Evolutionary conservation across 2,113 vertebrate genomes (phyloP), one percentile per base, ranked within the genome.

Genomic region (Pygoscelis antarcticus): DNA sequence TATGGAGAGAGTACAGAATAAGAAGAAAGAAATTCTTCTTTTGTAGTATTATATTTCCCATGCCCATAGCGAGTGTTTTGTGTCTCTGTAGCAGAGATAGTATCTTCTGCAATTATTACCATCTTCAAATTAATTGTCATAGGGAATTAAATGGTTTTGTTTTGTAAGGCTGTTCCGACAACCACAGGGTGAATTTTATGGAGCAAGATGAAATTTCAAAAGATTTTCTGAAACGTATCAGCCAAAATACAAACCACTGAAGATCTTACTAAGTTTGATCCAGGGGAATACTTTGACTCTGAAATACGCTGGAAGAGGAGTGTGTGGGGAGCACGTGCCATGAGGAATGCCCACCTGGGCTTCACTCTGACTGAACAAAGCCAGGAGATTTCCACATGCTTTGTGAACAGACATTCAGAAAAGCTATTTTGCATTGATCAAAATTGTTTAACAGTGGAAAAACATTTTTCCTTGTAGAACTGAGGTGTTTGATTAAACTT

Each of bases 231-330:
- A 82, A 85, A 18, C 16, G 2, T 25, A 55, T 57, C 40, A 64
- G 18, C 11, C 27, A 58, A 40, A 44, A 16, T 54, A 54, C 65
- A 84, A 84, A n/a, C 46, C 70, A 55, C 38, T 55, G 83, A 62
- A 58, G 76, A 23, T 68, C 32, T 81, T 49, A 29, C 60, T 7
- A 47, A 27, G 26, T 42, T 57, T 36, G n/a, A 36, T 57, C n/a
- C 38, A 21, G 20, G n/a, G 62, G 5, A 26, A 23, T 47, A 13
- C 29, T 81, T n/a, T 47, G 68, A 13, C 20, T 84, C 44, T 71
- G 57, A 38, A n/a, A n/a, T 22, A 5, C 0, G 0, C 27, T 78
- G 76, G 57, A 51, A n/a, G 22, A 21, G 55, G 9, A 76, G 16
- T 3, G 26, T 16, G 71, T 55, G 58, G 44, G 77, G 65, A 78